phyloP scores from a whole-genome alignment of 2,113 vertebrate species.

The Heloderma charlesbogerti region DNA sequence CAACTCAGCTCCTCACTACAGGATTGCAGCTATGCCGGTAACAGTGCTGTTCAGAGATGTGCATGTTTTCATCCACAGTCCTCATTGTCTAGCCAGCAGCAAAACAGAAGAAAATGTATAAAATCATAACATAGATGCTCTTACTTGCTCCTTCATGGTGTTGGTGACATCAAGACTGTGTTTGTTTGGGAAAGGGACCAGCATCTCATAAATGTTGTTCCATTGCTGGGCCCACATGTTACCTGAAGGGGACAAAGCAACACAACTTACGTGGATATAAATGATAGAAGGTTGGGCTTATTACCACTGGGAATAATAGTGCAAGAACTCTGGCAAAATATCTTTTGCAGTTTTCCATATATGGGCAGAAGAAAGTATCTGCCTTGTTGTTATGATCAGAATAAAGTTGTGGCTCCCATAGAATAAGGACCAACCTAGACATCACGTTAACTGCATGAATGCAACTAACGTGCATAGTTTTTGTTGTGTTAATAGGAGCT shows the following conservation, averaged over 20 bases:
- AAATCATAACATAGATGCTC: background rate
- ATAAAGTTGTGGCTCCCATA: background rate
- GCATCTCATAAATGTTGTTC: constrained; percentile 92
- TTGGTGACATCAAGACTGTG: constrained; percentile 90
- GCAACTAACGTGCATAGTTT: background rate
- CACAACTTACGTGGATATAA: background rate
- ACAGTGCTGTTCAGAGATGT: background rate
- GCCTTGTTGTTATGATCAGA: background rate
- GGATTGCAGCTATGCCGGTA: fast-evolving
- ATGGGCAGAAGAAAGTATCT: background rate
- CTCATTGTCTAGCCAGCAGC: background rate
- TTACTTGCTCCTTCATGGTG: constrained; percentile 86
- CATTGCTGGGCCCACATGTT: constrained; percentile 98
- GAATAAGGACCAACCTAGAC: background rate
- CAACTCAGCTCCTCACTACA: background rate
- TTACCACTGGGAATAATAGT: background rate
- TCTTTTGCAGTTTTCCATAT: background rate
- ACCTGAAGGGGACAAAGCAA: constrained; percentile 76
- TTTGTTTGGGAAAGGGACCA: constrained; percentile 91
- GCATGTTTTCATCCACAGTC: background rate
- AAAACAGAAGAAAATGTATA: background rate
- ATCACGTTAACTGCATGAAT: background rate
- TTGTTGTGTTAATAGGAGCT: background rate
- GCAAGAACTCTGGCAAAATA: background rate
- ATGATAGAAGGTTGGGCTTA: background rate